Conservation (phyloP, 2,113 vertebrate species). For the Amblyopsis rosae region DNA sequence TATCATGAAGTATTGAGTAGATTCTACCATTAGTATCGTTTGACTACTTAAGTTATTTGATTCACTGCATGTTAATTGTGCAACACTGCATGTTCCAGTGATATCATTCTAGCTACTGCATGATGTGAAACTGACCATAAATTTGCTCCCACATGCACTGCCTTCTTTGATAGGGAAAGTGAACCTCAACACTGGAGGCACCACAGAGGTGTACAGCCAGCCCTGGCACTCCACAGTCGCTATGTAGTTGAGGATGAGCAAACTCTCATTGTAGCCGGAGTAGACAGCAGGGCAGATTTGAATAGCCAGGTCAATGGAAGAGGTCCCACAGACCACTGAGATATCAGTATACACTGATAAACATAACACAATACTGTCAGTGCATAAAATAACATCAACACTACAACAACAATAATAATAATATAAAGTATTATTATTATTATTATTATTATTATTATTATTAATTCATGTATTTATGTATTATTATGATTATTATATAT, state of each 20-base stretch:
- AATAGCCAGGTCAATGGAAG: conserved; percentile 66
- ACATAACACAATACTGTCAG: not conserved
- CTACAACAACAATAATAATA: too few species aligned
- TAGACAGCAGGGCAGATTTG: conserved; percentile 71
- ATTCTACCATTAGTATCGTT: too few species aligned
- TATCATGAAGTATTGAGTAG: too few species aligned
- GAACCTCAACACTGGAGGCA: conserved; percentile 67
- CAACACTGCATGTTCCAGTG: not conserved
- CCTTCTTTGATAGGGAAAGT: conserved; percentile 66
- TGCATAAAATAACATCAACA: not conserved
- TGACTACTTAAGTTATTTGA: too few species aligned
- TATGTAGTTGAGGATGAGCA: conserved; percentile 66
- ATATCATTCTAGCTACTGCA: not conserved
- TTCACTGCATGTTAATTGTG: not conserved
- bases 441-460: too few species aligned
- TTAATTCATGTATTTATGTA: too few species aligned
- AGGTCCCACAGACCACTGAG: conserved; percentile 65
- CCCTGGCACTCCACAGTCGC: conserved; percentile 48
- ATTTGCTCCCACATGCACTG: conserved; percentile 68
- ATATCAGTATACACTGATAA: conserved; percentile 70
- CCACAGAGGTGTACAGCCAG: conserved; percentile 51
- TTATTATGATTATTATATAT: too few species aligned
- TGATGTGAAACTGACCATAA: conserved; percentile 54
- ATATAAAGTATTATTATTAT: too few species aligned
- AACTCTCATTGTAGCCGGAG: conserved; percentile 70